Conservation (phyloP, 2,113 vertebrate genomes). For the Capreolus pygargus region DNA sequence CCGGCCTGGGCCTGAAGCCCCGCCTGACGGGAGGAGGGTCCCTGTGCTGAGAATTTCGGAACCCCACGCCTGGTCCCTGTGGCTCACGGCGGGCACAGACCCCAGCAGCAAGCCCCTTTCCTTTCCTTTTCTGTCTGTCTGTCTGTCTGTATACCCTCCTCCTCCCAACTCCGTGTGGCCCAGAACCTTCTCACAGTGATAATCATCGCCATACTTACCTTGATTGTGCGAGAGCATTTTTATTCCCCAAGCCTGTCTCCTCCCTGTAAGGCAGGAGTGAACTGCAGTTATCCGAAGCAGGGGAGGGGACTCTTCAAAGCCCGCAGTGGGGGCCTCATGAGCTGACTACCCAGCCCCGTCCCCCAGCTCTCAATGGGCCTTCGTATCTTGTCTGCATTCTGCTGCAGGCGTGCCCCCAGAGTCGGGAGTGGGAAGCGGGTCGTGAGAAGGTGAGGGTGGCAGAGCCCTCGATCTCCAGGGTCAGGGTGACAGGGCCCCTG, state of each 20-base stretch:
- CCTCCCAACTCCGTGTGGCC: background rate
- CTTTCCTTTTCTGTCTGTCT: background rate
- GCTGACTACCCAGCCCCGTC: background rate
- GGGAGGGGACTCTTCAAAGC: background rate
- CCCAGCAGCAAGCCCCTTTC: background rate
- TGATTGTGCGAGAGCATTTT: too few species aligned
- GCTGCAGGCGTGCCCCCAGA: background rate
- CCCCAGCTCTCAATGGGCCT: background rate
- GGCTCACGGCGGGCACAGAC: background rate
- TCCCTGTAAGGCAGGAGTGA: background rate
- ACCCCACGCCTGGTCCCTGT: background rate
- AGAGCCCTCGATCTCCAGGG: background rate
- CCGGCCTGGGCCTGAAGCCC: background rate
- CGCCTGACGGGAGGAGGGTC: background rate
- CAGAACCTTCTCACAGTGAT: background rate
- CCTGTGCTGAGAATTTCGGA: background rate
- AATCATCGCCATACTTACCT: background rate
- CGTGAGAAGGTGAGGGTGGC: background rate
- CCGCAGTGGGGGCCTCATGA: background rate
- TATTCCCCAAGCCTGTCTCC: background rate
- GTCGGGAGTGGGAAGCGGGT: rapidly evolving
- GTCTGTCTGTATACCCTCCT: background rate
- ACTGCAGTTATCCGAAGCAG: background rate
- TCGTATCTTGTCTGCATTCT: background rate
- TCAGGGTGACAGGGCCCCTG: background rate